Conservation (phyloP, 2,113 vertebrate genomes). For the Solea senegalensis region DNA sequence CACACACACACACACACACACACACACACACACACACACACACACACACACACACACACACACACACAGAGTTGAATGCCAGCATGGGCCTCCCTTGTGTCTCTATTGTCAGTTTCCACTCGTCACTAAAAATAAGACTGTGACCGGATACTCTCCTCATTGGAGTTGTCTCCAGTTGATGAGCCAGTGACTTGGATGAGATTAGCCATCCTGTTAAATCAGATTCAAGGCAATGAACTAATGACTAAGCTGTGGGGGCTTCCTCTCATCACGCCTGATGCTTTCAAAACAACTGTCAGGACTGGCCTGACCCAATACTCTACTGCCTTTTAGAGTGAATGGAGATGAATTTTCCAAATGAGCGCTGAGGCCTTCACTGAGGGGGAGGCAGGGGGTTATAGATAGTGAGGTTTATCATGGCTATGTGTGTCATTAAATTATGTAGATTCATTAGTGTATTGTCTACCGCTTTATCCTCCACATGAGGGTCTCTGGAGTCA, state of each 20-base stretch:
- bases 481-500: too few relatives aligned
- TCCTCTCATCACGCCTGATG: conserved; percentile 56
- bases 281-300: conserved; percentile 39
- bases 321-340: conserved; percentile 26
- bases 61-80: conserved; percentile 20
- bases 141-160: conserved; percentile 76
- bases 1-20: conserved; percentile 19
- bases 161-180: conserved; percentile 70
- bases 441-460: too few relatives aligned
- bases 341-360: conserved; percentile 1
- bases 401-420: too few relatives aligned
- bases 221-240: conserved; percentile 75
- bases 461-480: too few relatives aligned
- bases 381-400: too few relatives aligned
- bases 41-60: not conserved
- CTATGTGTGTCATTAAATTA: too few relatives aligned
- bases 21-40: too few relatives aligned
- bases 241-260: conserved; percentile 72
- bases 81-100: conserved; percentile 44
- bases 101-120: conserved; percentile 65
- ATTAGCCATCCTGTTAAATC: conserved; percentile 81
- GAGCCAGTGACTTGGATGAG: conserved; percentile 76
- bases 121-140: conserved; percentile 79
- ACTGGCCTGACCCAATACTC: conserved; percentile 36
- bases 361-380: too few relatives aligned